phyloP scores from a whole-genome alignment of 2,797 vertebrate genomes.

The Chaunax sp. region DNA sequence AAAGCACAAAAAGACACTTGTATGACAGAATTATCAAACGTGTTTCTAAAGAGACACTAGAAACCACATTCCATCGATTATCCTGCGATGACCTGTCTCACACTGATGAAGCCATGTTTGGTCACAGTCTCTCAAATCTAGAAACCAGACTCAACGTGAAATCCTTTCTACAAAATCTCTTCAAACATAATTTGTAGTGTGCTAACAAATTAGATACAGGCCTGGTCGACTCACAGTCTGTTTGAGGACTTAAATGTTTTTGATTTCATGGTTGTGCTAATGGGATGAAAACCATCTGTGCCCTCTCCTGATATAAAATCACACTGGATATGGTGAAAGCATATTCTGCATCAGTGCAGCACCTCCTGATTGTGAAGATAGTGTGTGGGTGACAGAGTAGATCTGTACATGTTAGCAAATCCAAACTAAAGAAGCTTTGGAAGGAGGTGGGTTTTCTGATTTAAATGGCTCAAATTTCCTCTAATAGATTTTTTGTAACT shows the following conservation, averaged over 20 bases:
- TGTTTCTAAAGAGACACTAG: not conserved
- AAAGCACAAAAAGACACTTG: conserved; percentile 25
- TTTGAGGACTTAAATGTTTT: conserved; percentile 16
- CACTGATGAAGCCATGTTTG: conserved; percentile 24
- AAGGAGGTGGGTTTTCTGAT: not conserved
- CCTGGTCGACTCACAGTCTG: conserved; percentile 33
- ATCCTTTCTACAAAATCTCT: not conserved
- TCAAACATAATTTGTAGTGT: conserved; percentile 5
- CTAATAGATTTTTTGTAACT: not conserved
- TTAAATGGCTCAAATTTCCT: not conserved
- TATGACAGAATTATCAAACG: conserved; percentile 28
- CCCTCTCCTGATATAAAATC: conserved; percentile 8
- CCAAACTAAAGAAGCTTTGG: not conserved
- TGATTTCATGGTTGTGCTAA: conserved; percentile 31
- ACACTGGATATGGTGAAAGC: not conserved
- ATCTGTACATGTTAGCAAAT: conserved; percentile 31
- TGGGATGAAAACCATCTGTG: conserved; percentile 42
- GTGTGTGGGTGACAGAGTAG: conserved; percentile 26
- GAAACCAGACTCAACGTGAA: conserved; percentile 44
- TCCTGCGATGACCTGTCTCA: not conserved
- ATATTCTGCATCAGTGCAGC: conserved; percentile 30
- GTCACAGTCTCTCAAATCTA: conserved; percentile 7
- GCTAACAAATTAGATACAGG: conserved; percentile 39
- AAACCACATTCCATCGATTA: not conserved
- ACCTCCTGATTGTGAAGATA: conserved; percentile 2